These are phyloP conservation scores for Chalcosyrphus nemorum DNA, from an alignment of 2,888 invertebrate species.

Conservation along the genomic window DNA sequence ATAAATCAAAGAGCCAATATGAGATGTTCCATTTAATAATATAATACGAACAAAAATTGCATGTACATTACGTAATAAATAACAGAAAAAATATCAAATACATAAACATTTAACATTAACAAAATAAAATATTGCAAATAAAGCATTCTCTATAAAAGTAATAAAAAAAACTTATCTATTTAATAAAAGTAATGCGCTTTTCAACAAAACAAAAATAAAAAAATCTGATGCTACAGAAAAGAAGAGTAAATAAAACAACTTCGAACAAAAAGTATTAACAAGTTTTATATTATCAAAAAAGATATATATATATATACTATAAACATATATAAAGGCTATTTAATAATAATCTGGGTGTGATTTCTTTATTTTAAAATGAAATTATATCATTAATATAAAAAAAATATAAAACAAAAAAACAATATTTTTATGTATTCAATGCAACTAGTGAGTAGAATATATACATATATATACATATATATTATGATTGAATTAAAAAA, in stretches of 20 bases:
- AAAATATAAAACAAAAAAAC: slow-evolving; percentile 60
- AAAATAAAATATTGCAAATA: slow-evolving; percentile 41
- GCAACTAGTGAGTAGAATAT: slow-evolving; percentile 67
- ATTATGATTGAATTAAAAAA: slow-evolving; percentile 46
- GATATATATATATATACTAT: slow-evolving; percentile 62
- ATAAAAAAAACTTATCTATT: slow-evolving; percentile 23
- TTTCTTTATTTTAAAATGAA: slow-evolving; percentile 71
- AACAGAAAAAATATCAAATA: slow-evolving; percentile 31
- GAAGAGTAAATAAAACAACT: slow-evolving; percentile 42
- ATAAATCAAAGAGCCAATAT: slow-evolving; percentile 60
- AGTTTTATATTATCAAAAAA: slow-evolving; percentile 66
- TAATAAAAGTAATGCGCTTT: slow-evolving; percentile 64
- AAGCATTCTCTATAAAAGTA: slow-evolving; percentile 39
- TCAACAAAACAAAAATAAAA: slow-evolving; percentile 36
- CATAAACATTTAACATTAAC: slow-evolving; percentile 40
- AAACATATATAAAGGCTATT: slow-evolving; percentile 68
- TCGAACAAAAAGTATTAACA: slow-evolving; percentile 71
- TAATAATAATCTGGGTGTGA: slow-evolving; percentile 72
- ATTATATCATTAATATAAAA: slow-evolving; percentile 67
- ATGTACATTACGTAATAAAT: slow-evolving; percentile 52
- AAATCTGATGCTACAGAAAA: slow-evolving; percentile 48
- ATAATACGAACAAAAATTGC: slow-evolving; percentile 13
- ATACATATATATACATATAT: slow-evolving; percentile 56
- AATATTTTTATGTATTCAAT: slow-evolving; percentile 71
- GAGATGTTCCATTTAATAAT: slow-evolving; percentile 56